Evolutionary conservation across 2,888 invertebrate genomes (phyloP).

Genomic region (Phyllotreta striolata): DNA sequence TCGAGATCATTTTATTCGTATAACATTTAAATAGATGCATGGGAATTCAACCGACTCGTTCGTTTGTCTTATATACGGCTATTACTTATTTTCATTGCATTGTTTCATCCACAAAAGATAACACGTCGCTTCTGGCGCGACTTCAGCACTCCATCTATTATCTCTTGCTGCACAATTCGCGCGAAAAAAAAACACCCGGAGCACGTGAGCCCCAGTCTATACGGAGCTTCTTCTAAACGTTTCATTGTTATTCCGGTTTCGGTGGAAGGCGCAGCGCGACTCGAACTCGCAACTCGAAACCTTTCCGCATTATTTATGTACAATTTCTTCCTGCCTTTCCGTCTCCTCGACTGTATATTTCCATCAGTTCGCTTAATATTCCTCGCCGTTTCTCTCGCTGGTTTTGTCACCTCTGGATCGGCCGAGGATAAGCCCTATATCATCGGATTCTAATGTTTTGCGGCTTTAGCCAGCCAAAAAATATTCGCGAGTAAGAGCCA

Average conservation of each 20-base stretch:
- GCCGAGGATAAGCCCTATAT: slow-evolving; percentile 44
- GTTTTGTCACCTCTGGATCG: slow-evolving; percentile 50
- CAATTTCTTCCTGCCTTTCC: slow-evolving; percentile 38
- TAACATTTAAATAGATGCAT: too few relatives aligned
- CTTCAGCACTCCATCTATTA: slow-evolving; percentile 27
- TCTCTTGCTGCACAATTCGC: slow-evolving; percentile 11
- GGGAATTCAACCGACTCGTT: too few relatives aligned
- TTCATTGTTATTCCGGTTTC: slow-evolving; percentile 40
- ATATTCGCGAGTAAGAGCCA: too few relatives aligned
- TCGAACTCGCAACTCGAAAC: slow-evolving; percentile 37
- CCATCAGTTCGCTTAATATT: slow-evolving; percentile 51
- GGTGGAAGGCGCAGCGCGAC: slow-evolving; percentile 23
- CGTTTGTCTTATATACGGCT: too few relatives aligned
- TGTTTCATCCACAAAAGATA: slow-evolving; percentile 19
- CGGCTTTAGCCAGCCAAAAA: too few relatives aligned
- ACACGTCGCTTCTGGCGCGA: slow-evolving; percentile 22
- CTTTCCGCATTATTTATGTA: slow-evolving; percentile 42
- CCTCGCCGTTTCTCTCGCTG: slow-evolving; percentile 49
- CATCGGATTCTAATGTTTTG: slow-evolving; percentile 25
- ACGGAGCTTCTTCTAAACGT: slow-evolving; percentile 37
- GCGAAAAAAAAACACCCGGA: slow-evolving; percentile 15
- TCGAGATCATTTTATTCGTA: too few relatives aligned
- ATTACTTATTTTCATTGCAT: too few relatives aligned
- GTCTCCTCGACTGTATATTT: slow-evolving; percentile 44
- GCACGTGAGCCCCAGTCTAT: slow-evolving; percentile 35